These are phyloP conservation scores for Apteryx mantelli DNA, from an alignment of 2,113 vertebrate genomes.

Conservation along the genomic window DNA sequence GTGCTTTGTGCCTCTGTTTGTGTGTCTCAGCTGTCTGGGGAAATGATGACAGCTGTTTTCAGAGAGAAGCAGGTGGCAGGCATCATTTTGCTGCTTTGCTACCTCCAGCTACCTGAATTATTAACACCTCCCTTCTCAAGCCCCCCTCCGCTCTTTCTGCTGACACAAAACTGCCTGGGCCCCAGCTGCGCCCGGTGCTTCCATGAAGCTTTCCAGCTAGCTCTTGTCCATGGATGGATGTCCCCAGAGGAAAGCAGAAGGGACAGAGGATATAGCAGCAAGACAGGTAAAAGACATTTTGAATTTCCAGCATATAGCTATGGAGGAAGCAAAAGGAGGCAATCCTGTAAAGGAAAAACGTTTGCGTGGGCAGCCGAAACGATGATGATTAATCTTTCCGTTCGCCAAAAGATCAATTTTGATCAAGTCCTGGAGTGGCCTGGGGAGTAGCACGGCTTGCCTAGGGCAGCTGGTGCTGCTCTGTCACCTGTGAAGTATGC, in stretches of 20 bases:
- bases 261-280: background rate
- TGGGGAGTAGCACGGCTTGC: background rate
- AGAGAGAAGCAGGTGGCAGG: background rate
- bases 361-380: background rate
- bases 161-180: constrained; percentile 65
- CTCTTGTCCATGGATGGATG: background rate
- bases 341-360: background rate
- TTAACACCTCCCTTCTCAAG: constrained; percentile 68
- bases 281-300: background rate
- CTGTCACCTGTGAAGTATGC: background rate
- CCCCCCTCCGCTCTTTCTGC: background rate
- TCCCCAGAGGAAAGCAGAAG: background rate
- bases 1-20: background rate
- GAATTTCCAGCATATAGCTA: background rate
- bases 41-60: background rate
- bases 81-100: background rate
- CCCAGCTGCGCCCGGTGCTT: constrained; percentile 9
- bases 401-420: too few species aligned
- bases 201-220: background rate
- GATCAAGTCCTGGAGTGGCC: background rate
- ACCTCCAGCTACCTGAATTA: constrained; percentile 73
- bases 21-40: background rate
- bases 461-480: background rate
- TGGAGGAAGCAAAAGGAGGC: background rate
- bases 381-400: too few species aligned